These are phyloP conservation scores for Drosophila melanica DNA, from an alignment of 1,140 invertebrate species.

Conservation along the genomic window DNA sequence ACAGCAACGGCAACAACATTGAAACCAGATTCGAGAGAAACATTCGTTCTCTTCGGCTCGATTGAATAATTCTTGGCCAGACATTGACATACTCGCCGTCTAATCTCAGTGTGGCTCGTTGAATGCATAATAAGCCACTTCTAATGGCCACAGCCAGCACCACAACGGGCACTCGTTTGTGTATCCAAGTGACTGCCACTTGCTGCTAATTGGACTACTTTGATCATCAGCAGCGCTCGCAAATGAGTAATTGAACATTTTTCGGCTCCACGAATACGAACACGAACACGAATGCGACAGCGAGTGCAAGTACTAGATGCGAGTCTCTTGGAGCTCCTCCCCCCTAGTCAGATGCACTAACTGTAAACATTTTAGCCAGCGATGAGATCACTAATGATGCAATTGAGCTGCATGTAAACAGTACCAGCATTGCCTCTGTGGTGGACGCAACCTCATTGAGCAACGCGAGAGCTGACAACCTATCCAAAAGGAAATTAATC, in stretches of 20 bases:
- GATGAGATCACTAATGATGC: conserved; percentile 35
- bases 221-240: conserved; percentile 16
- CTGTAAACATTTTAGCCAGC: conserved; percentile 3
- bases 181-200: conserved; percentile 2
- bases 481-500: neutral
- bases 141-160: conserved; percentile 33
- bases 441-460: neutral
- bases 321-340: neutral
- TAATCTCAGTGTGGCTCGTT: conserved; percentile 26
- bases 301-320: neutral
- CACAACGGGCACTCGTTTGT: neutral
- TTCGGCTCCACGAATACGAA: neutral
- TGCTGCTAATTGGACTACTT: conserved; percentile 61
- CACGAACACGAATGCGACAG: neutral
- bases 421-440: neutral
- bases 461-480: neutral
- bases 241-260: conserved; percentile 39
- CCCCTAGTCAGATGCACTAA: neutral
- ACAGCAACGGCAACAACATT: conserved; percentile 34
- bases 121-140: conserved; percentile 62
- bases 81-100: conserved; percentile 57
- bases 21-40: conserved; percentile 23
- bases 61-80: conserved; percentile 67
- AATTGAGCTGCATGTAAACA: conserved; percentile 19
- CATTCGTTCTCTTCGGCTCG: conserved; percentile 26